phyloP scores from a whole-genome alignment of 2,113 vertebrate species.

The Charina bottae region DNA sequence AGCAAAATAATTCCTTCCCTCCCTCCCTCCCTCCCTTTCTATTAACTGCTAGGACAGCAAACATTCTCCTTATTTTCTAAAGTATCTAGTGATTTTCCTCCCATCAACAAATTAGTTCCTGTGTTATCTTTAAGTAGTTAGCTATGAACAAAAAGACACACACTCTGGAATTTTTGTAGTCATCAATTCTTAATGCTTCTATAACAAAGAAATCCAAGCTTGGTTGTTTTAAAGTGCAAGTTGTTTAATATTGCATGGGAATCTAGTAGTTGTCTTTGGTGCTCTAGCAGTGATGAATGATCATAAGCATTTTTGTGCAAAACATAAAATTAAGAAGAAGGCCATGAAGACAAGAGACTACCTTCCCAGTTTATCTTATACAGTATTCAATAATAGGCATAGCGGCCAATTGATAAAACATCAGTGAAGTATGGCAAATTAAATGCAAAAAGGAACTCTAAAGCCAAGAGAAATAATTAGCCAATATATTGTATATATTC shows the following conservation, averaged over 20 bases:
- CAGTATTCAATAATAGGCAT: neutral
- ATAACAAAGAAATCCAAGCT: slow-evolving; percentile 21
- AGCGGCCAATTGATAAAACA: neutral
- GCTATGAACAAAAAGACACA: slow-evolving; percentile 2
- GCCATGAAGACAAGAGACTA: neutral
- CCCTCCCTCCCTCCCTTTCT: too few relatives aligned
- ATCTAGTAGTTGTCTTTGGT: slow-evolving; percentile 39
- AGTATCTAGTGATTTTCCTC: neutral
- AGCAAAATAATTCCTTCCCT: neutral
- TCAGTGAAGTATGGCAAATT: neutral
- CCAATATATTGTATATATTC: neutral
- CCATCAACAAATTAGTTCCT: slow-evolving; percentile 25
- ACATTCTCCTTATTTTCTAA: neutral
- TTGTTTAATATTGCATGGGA: slow-evolving; percentile 39
- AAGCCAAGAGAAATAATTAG: neutral
- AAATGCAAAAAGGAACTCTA: neutral
- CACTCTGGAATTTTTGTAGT: slow-evolving; percentile 34
- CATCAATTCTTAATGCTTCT: slow-evolving; percentile 46
- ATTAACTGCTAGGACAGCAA: slow-evolving; percentile 2
- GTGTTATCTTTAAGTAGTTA: slow-evolving; percentile 31
- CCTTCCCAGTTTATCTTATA: neutral
- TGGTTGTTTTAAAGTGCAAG: slow-evolving; percentile 37
- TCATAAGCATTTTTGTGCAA: slow-evolving; percentile 5
- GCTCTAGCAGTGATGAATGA: slow-evolving; percentile 27
- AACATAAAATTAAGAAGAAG: neutral